Evolutionary conservation across 2,113 vertebrate genomes (phyloP).

Genomic region (Pandion haliaetus): DNA sequence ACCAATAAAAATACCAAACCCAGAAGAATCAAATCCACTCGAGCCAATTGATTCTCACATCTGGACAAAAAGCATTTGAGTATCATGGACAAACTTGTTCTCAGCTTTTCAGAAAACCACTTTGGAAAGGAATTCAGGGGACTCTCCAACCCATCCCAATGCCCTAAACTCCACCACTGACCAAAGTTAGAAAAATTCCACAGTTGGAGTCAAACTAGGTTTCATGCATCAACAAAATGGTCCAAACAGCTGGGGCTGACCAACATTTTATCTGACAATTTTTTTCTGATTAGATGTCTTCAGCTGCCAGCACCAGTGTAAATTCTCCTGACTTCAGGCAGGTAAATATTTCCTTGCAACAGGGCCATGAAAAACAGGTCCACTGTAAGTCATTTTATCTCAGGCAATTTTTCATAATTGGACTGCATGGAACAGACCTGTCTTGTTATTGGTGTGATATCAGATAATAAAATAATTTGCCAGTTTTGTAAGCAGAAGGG

Average conservation of each 20-base stretch:
- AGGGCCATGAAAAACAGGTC: neutral
- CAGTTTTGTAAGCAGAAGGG: slow-evolving; percentile 30
- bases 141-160: neutral
- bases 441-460: slow-evolving; percentile 43
- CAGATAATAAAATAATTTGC: slow-evolving; percentile 59
- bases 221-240: neutral
- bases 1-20: neutral
- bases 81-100: neutral
- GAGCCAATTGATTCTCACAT: neutral
- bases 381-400: slow-evolving; percentile 40
- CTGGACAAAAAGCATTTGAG: neutral
- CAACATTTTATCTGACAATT: neutral
- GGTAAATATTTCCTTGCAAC: slow-evolving; percentile 34
- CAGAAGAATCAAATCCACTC: neutral
- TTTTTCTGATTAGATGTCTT: neutral
- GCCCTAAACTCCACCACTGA: neutral
- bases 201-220: neutral
- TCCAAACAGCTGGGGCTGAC: neutral
- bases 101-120: neutral
- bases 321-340: neutral
- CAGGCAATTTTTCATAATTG: slow-evolving; percentile 62
- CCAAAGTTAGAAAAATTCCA: neutral
- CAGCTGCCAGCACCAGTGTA: neutral
- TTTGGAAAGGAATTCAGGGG: neutral
- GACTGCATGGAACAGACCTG: slow-evolving; percentile 7